These are phyloP conservation scores for Bibio marci DNA, from an alignment of 2,888 invertebrate genomes.

Conservation along the genomic window DNA sequence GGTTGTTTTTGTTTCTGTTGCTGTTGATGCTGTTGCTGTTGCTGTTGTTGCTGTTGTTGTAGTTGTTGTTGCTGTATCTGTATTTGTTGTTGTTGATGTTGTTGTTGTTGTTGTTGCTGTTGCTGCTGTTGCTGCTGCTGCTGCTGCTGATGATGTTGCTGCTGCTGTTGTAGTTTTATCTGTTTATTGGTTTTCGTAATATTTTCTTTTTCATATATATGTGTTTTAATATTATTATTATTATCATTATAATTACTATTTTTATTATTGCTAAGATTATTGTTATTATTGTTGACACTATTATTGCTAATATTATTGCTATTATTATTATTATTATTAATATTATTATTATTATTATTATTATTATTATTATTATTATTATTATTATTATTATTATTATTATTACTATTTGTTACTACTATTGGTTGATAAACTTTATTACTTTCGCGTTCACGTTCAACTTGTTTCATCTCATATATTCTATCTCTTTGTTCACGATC, in stretches of 20 bases:
- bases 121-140: conserved; percentile 11
- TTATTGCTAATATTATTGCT: too few relatives aligned
- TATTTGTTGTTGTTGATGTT: conserved; percentile 3
- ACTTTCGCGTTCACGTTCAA: conserved; percentile 29
- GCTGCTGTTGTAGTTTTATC: too few relatives aligned
- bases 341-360: not conserved
- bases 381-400: conserved; percentile 8
- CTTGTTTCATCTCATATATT: conserved; percentile 28
- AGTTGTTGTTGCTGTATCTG: conserved; percentile 4
- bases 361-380: conserved; percentile 9
- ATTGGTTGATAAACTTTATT: conserved; percentile 30
- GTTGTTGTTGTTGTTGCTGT: conserved; percentile 6
- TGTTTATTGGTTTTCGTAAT: too few relatives aligned
- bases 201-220: too few relatives aligned
- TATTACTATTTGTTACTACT: conserved; percentile 4
- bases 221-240: too few relatives aligned
- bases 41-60: too few relatives aligned
- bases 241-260: too few relatives aligned
- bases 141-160: too few relatives aligned
- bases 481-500: conserved; percentile 28
- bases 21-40: too few relatives aligned
- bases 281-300: too few relatives aligned
- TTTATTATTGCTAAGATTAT: conserved; percentile 10
- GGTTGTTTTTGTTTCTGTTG: conserved; percentile 8
- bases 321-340: conserved; percentile 4